phyloP scores from a whole-genome alignment of 2,888 invertebrate species.

The Polyommatus icarus region DNA sequence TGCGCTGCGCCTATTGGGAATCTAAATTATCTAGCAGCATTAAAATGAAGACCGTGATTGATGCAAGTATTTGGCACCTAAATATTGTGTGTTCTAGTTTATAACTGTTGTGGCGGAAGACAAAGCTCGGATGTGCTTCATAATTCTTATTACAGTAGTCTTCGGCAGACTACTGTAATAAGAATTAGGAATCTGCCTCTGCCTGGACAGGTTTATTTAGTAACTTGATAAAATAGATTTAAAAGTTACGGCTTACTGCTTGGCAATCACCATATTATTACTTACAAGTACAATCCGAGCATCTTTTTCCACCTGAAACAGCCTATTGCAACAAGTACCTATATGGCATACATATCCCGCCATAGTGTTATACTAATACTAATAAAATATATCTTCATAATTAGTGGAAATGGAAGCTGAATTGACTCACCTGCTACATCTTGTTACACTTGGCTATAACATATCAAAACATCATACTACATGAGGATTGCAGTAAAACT shows the following conservation, averaged over 20 bases:
- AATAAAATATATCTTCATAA: constrained; percentile 1
- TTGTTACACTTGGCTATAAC: constrained; percentile 25
- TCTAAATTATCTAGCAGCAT: background rate
- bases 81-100: background rate
- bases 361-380: background rate
- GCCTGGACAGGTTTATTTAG: no score
- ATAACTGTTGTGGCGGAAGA: background rate
- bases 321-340: background rate
- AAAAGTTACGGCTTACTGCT: no score
- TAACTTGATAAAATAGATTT: no score
- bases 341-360: background rate
- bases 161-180: no score
- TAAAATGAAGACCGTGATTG: background rate
- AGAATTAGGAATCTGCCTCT: no score
- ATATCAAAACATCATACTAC: background rate
- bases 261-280: background rate
- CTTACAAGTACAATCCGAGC: background rate
- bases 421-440: constrained; percentile 10
- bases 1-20: no score
- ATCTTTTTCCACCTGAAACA: background rate
- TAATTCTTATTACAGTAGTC: no score
- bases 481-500: constrained; percentile 32
- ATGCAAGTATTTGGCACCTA: constrained; percentile 4
- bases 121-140: no score
- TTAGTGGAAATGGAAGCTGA: background rate